phyloP scores from a whole-genome alignment of 1,140 invertebrate genomes.

The Dryas iulia region DNA sequence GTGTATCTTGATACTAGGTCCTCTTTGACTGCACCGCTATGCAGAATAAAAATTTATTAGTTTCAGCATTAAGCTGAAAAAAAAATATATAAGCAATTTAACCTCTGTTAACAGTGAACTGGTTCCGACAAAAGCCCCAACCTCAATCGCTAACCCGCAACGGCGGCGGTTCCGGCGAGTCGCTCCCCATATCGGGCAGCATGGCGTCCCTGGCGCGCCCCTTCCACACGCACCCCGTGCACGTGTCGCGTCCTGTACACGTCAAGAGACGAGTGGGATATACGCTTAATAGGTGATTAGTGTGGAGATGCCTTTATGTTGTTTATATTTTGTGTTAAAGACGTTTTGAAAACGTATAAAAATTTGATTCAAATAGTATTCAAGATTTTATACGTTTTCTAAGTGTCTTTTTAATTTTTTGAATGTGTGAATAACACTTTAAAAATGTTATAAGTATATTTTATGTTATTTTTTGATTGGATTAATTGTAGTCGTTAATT shows the following conservation, averaged over 20 bases:
- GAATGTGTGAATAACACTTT: too few relatives aligned
- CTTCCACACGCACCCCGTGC: conserved; percentile 35
- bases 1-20: too few relatives aligned
- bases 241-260: conserved; percentile 47
- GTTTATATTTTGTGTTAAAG: neutral
- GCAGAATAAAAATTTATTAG: too few relatives aligned
- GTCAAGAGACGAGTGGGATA: conserved; percentile 52
- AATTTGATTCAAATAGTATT: too few relatives aligned
- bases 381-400: too few relatives aligned
- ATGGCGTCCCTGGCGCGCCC: conserved; percentile 62
- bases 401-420: too few relatives aligned
- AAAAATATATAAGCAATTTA: neutral
- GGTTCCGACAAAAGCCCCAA: conserved; percentile 66
- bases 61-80: neutral
- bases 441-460: too few relatives aligned
- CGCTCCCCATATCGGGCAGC: conserved; percentile 63
- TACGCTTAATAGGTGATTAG: conserved; percentile 56
- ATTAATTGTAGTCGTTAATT: too few relatives aligned
- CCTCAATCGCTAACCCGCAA: conserved; percentile 51
- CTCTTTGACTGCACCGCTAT: too few relatives aligned
- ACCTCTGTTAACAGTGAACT: conserved; percentile 58
- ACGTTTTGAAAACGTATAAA: neutral
- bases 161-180: conserved; percentile 65
- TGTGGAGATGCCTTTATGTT: neutral
- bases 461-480: neutral